A percentile compares a stretch with the other conserved stretches of the same genome.
Conservation (phyloP, 2,797 vertebrate species). For the Pipistrellus pipistrellus region DNA sequence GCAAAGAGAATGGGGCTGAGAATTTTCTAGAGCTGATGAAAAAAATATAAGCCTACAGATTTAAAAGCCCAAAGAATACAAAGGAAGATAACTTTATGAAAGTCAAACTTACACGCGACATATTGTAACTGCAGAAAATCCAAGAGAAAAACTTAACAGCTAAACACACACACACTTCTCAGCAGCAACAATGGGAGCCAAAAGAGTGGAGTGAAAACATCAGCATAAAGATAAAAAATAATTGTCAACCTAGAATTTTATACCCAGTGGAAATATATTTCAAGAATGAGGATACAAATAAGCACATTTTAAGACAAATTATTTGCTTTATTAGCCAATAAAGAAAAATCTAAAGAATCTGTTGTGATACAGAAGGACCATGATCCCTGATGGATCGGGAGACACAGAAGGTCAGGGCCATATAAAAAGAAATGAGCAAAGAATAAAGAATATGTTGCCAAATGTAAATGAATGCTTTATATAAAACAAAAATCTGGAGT, state of each 20-base stretch:
- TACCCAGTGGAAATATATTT: not conserved
- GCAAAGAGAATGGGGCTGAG: not conserved
- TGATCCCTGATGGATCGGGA: not conserved
- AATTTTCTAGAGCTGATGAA: slow-evolving; percentile 18
- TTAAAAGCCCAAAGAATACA: not conserved
- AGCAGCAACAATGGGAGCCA: not conserved
- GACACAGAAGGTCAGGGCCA: too few relatives aligned
- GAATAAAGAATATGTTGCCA: not conserved
- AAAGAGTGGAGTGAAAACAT: not conserved
- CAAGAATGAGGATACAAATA: not conserved
- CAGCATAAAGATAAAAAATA: not conserved
- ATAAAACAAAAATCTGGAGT: not conserved
- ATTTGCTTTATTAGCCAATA: not conserved
- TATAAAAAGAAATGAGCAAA: slow-evolving; percentile 31
- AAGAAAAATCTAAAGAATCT: not conserved
- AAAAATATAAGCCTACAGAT: not conserved
- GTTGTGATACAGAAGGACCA: not conserved
- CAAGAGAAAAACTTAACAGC: not conserved
- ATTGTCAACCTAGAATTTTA: not conserved
- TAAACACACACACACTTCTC: not conserved
- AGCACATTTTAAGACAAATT: slow-evolving; percentile 3
- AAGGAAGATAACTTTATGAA: slow-evolving; percentile 20
- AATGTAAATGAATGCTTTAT: not conserved
- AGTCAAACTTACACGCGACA: not conserved
- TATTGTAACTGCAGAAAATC: not conserved